These are phyloP conservation scores for Kuschelorhynchus macadamiae DNA, from an alignment of 2,888 invertebrate genomes.

Conservation along the genomic window DNA sequence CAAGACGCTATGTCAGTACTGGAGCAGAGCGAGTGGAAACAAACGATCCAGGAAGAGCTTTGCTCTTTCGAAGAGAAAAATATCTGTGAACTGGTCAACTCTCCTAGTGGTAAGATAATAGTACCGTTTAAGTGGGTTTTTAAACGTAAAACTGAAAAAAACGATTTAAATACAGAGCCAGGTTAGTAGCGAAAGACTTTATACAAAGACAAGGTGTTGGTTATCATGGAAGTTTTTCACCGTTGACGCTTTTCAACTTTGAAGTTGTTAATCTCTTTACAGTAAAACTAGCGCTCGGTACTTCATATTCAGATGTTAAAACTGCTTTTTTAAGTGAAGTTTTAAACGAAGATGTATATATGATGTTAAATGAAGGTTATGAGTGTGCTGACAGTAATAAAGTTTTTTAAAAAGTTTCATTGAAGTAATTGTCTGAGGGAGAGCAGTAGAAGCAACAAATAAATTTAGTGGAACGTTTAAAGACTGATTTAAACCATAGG, in stretches of 20 bases:
- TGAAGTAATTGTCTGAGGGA: too few species aligned
- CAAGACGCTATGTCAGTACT: conserved; percentile 51
- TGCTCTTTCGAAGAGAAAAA: conserved; percentile 56
- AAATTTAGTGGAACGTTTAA: too few species aligned
- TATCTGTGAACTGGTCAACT: conserved; percentile 55
- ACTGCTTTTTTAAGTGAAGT: conserved; percentile 57
- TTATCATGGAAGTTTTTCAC: conserved; percentile 7
- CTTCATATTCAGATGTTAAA: conserved; percentile 51
- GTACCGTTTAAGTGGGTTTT: conserved; percentile 60
- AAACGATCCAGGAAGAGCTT: conserved; percentile 56
- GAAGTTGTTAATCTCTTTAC: conserved; percentile 49
- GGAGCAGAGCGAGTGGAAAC: conserved; percentile 50
- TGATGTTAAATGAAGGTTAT: conserved; percentile 49
- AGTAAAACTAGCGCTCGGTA: conserved; percentile 45
- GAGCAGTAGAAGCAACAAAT: too few species aligned
- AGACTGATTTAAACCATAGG: too few species aligned
- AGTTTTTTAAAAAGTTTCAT: too few species aligned
- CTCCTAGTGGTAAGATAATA: conserved; percentile 50
- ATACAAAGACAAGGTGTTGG: conserved; percentile 35
- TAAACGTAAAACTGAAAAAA: conserved; percentile 50
- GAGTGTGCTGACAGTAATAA: conserved; percentile 20
- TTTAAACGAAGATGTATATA: conserved; percentile 51
- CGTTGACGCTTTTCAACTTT: too few species aligned
- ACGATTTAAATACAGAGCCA: conserved; percentile 17
- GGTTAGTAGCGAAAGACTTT: conserved; percentile 48